Base-by-base conservation (phyloP, 1,140 invertebrate genomes). In the Centruroides vittatus region DNA sequence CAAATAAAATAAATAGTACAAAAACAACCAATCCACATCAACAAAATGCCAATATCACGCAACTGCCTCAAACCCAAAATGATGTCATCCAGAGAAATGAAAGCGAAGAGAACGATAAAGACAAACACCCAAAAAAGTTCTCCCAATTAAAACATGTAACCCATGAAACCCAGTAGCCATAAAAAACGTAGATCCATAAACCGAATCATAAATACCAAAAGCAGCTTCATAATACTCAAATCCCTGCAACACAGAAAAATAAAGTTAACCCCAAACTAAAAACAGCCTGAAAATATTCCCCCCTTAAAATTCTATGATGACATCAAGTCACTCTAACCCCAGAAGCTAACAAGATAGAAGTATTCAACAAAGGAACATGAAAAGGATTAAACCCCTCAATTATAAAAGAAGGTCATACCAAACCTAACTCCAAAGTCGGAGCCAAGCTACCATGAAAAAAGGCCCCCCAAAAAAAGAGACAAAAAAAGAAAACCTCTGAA, bases 31-130 rank as follows among this genome's bases (percentile, higher is more conserved):
- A 10, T 85, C 77, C 67, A 85, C 78, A 79, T 85, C 82, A 58
- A 85, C 80, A 78, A 85, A 85, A 73, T 85, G 82, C 81, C 82
- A 85, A 65, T 85, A 85, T 81, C 82, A 84, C 36, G 81, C 78
- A 59, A 80, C 79, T 60, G 79, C 78, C 78, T 86, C 81, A 78
- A 85, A 84, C 66, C 80, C 79, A 72, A 84, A 81, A 69, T 84
- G 81, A 72, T 85, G 81, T 57, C n/a, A 61, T 74, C 67, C 59
- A 74, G 55, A 78, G 81, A 70, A 84, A 82, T 67, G 84, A 78
- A 57, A 74, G 71, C 74, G 79, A n/a, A n/a, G n/a, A n/a, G n/a
- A n/a, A n/a, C n/a, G n/a, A n/a, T n/a, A n/a, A n/a, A n/a, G n/a
- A n/a, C n/a, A 52, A 79, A 59, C 66, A 78, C 56, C 73, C 84